A percentile compares a stretch with the other conserved stretches of the same genome.
Conservation (phyloP, 2,113 vertebrate species). For the Gnathonemus longibarbis region DNA sequence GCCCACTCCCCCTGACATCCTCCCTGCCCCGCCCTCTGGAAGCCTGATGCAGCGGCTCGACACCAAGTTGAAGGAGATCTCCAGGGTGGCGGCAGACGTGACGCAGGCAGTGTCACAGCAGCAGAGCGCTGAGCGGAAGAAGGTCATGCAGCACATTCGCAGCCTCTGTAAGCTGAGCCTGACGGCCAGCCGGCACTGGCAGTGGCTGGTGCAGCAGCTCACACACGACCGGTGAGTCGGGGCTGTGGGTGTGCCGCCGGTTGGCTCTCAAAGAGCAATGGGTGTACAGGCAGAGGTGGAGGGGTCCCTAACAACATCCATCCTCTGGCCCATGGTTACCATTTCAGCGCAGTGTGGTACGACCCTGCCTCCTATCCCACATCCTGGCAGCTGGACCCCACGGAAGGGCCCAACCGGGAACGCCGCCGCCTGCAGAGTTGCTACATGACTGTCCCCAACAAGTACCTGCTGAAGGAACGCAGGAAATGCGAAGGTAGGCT, state of each 20-base stretch:
- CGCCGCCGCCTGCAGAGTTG: slow-evolving; percentile 88
- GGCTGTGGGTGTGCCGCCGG: neutral
- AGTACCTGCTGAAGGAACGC: slow-evolving; percentile 87
- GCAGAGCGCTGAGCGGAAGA: slow-evolving; percentile 95
- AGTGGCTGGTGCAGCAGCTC: slow-evolving; percentile 89
- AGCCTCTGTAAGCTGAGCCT: slow-evolving; percentile 86
- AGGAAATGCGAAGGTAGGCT: slow-evolving; percentile 78
- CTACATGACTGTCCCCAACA: slow-evolving; percentile 94
- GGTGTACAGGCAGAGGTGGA: neutral
- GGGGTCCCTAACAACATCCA: neutral
- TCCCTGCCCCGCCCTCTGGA: neutral
- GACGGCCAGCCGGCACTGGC: slow-evolving; percentile 89
- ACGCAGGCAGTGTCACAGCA: slow-evolving; percentile 90
- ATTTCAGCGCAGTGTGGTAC: slow-evolving; percentile 83
- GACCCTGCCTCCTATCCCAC: slow-evolving; percentile 84
- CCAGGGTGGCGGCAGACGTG: slow-evolving; percentile 90
- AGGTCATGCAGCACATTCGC: slow-evolving; percentile 91
- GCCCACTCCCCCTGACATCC: slow-evolving; percentile 52
- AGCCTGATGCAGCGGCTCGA: slow-evolving; percentile 92
- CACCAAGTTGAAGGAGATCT: slow-evolving; percentile 88
- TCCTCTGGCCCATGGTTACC: neutral
- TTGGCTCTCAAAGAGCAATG: neutral
- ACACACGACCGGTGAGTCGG: slow-evolving; percentile 60
- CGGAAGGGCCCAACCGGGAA: slow-evolving; percentile 91
- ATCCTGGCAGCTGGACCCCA: slow-evolving; percentile 95